Evolutionary conservation across 2,888 invertebrate species (phyloP), one percentile per base, ranked within the genome.

Genomic region (Aricia artaxerxes): DNA sequence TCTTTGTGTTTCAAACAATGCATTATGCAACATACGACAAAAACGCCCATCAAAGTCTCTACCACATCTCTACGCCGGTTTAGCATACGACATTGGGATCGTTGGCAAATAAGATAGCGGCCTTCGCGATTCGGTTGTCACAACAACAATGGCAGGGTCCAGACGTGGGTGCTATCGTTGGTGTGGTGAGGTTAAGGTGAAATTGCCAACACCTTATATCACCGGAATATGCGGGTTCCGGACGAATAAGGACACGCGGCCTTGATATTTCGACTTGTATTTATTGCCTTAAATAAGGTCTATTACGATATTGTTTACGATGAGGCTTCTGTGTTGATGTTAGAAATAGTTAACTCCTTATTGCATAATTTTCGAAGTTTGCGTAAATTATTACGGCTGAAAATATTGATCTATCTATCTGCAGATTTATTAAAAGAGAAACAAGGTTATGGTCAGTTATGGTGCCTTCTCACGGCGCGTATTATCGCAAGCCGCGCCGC

Each of bases 21-120:
- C 40, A 73, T 73, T 40, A 73, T 73, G 40, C 40, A 73, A 72
- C 38, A 38, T 38, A 72, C 16, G 38, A 72, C 38, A 72, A 13
- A 38, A 16, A 38, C 35, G 72, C 72, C 35, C 6, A 24, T 24
- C 24, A 16, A 72, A 72, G 4, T 61, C 64, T 64, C 31, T 11
- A 64, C 64, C 11, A 7, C 73, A n/a, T 61, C 64, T 64, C 31
- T 11, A 64, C 64, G 31, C n/a, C 73, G 40, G 73, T 40, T 73
- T 73, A 40, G 40, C 73, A 73, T 73, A 73, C 73, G 73, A 73
- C 73, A 73, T 40, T 73, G 40, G 73, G 40, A 38, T 16, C 16
- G 73, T n/a, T 73, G 73, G 73, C 73, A 73, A 73, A 73, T 73
- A 73, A 40, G 73, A 73, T 73, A 40, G 40, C 38, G 73, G 40